Conservation (phyloP, 2,797 vertebrate genomes). For the Hephaestus fuliginosus region DNA sequence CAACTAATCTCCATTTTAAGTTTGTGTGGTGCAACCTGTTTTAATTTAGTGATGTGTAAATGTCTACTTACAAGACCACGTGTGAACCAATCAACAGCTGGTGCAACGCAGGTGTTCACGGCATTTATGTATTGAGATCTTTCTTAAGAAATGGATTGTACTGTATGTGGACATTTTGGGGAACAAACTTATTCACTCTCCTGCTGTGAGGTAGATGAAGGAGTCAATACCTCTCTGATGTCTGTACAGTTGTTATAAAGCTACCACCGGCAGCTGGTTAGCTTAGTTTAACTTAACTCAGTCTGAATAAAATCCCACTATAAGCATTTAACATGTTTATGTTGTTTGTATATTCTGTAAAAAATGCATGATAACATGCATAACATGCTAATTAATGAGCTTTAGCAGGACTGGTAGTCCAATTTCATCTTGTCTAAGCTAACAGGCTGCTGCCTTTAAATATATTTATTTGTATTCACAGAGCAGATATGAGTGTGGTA, state of each 20-base stretch:
- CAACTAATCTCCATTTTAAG: background rate
- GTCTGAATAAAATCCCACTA: background rate
- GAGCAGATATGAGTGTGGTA: background rate
- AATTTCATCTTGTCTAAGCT: background rate
- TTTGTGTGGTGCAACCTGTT: conserved; percentile 3
- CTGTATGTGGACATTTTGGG: background rate
- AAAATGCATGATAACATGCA: background rate
- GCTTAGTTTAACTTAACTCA: background rate
- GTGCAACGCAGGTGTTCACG: background rate
- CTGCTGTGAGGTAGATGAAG: background rate
- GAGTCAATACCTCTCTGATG: background rate
- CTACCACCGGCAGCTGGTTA: background rate
- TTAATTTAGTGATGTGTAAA: background rate
- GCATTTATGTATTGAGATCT: background rate
- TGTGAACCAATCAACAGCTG: background rate
- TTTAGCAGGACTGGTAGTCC: too few species aligned
- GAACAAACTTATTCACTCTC: background rate
- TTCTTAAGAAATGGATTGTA: background rate
- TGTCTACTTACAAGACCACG: background rate
- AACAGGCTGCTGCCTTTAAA: background rate
- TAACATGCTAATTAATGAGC: too few species aligned
- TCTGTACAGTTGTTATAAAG: background rate
- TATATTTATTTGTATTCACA: background rate
- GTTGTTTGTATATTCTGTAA: background rate
- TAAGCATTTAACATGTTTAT: background rate